These are phyloP conservation scores for Drosophila seclusa DNA, from an alignment of 2,888 invertebrate species.

Conservation along the genomic window DNA sequence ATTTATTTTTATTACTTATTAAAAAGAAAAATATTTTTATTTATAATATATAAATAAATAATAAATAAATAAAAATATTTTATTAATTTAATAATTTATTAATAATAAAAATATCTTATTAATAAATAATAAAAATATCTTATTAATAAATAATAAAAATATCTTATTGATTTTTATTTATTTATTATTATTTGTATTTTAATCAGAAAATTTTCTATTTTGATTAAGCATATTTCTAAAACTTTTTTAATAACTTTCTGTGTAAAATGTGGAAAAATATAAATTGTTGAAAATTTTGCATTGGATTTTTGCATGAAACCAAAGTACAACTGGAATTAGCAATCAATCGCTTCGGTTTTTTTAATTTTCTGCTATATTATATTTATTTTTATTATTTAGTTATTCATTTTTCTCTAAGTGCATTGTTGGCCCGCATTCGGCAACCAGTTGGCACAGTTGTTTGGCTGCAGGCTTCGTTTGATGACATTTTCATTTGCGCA, in stretches of 20 bases:
- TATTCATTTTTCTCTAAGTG: background rate
- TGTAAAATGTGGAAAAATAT: background rate
- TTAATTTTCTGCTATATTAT: no score
- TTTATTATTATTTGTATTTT: background rate
- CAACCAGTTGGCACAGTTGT: constrained; percentile 11
- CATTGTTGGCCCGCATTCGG: constrained; percentile 1
- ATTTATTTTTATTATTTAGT: no score
- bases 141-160: background rate
- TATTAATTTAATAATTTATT: no score
- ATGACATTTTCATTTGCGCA: constrained; percentile 48
- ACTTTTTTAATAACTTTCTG: background rate
- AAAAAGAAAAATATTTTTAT: no score
- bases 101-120: no score
- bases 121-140: no score
- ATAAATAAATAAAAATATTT: background rate
- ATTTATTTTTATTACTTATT: background rate
- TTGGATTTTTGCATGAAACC: background rate
- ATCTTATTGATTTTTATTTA: background rate
- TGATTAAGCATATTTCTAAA: background rate
- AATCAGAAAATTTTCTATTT: background rate
- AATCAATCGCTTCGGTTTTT: background rate
- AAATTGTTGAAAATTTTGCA: background rate
- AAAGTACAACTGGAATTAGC: background rate
- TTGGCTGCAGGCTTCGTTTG: constrained; percentile 15
- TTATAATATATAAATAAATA: no score